Conservation (phyloP, 2,113 vertebrate genomes). For the Clinocottus analis region DNA sequence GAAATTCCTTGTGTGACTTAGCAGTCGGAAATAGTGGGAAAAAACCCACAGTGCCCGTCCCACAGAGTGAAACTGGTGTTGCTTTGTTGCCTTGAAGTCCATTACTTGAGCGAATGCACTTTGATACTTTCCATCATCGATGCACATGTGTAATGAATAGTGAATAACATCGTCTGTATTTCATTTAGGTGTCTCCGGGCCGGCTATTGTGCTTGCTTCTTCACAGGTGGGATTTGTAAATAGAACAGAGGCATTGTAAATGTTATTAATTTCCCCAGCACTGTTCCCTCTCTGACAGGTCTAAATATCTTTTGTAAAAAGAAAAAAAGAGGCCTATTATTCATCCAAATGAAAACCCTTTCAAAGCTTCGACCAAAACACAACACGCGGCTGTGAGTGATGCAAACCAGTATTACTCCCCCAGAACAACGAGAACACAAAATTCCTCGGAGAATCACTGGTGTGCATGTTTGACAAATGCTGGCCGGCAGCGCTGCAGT, state of each 20-base stretch:
- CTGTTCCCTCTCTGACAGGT: not conserved
- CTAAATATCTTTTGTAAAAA: not conserved
- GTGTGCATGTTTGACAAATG: slow-evolving; percentile 68
- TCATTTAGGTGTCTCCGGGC: not conserved
- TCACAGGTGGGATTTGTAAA: slow-evolving; percentile 8
- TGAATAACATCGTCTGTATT: slow-evolving; percentile 1
- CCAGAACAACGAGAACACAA: slow-evolving; percentile 35
- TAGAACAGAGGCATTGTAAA: slow-evolving; percentile 9
- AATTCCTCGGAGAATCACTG: slow-evolving; percentile 61
- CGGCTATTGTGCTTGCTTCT: not conserved
- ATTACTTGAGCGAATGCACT: not conserved
- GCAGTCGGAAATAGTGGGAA: not conserved
- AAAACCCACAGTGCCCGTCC: not conserved
- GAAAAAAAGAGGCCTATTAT: not conserved
- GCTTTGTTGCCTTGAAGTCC: not conserved
- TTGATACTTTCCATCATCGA: not conserved
- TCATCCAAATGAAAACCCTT: slow-evolving; percentile 31
- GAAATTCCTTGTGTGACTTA: not conserved
- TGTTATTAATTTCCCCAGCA: slow-evolving; percentile 20
- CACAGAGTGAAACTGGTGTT: not conserved
- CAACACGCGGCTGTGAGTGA: slow-evolving; percentile 31
- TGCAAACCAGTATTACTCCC: slow-evolving; percentile 43
- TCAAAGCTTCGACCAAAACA: slow-evolving; percentile 8
- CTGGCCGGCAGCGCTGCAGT: slow-evolving; percentile 42
- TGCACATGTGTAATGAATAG: slow-evolving; percentile 3